Base-by-base conservation (phyloP, 2,113 vertebrate species). In the Hymenochirus boettgeri region DNA sequence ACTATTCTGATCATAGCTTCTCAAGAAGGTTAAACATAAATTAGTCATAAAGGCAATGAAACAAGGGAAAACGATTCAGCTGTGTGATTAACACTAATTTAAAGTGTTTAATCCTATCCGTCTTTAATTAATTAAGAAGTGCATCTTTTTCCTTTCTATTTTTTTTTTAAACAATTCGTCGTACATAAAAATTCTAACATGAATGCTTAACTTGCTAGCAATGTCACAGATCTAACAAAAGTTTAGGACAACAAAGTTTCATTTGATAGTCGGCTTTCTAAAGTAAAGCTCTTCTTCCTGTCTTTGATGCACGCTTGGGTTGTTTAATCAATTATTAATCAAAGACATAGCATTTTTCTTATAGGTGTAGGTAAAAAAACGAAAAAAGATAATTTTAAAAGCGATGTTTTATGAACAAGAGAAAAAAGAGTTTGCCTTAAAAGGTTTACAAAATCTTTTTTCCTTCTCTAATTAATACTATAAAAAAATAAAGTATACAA, bases 281-380 rank as follows among this genome's bases (percentile, higher is more conserved):
- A 35, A 81, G 84, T 89, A 80, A 79, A 80, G 83, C 84, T 85
- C 86, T 84, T 87, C 93, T 96, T 99, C 94, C 93, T 95, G 93
- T 81, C 95, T 97, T 99, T 99, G 91, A 98, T 94, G 92, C 87
- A 70, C 53, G 79, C 73, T 79, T 75, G 88, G 85, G 88, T 91
- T 80, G 80, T 95, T 91, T 96, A 94, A 98, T 99, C 94, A 94
- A 99, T 95, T 97, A 99, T 98, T 95, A 89, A 99, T 99, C 96
- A 99, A 97, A 97, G 95, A 91, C 77, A 73, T 72, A 83, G 86
- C 88, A 87, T 87, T 90, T 79, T 86, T 79, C 87, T 90, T 86
- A 87, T 83, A 87, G 86, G 82, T 96, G 93, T 90, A 91, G 91
- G 85, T 90, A 80, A 85, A 93, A 92, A n/a, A n/a, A n/a, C n/a